Percentiles rank a stretch among this genome's conserved stretches.
These are phyloP conservation scores for Zaprionus kolodkinae DNA, from an alignment of 1,140 invertebrate species.

Conservation along the genomic window DNA sequence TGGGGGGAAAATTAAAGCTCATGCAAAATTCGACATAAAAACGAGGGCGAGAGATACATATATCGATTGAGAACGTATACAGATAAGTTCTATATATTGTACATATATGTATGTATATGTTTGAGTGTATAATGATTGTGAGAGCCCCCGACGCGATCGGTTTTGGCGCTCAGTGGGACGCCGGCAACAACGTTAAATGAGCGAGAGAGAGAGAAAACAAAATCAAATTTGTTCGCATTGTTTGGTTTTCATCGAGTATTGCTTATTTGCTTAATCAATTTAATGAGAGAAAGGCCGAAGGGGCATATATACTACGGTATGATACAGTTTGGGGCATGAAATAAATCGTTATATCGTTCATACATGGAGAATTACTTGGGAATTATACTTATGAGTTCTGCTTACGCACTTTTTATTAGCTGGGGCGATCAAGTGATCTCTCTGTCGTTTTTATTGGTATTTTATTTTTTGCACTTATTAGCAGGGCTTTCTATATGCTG, in stretches of 20 bases:
- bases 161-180: constrained; percentile 19
- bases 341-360: constrained; percentile 50
- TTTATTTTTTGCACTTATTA: constrained; percentile 18
- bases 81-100: constrained; percentile 17
- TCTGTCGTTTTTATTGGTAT: constrained; percentile 21
- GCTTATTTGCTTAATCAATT: constrained; percentile 54
- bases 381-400: constrained; percentile 34
- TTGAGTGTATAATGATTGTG: background rate
- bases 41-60: background rate
- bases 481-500: constrained; percentile 19
- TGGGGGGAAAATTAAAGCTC: constrained; percentile 8
- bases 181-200: constrained; percentile 27
- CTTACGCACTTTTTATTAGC: constrained; percentile 66
- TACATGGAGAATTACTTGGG: background rate
- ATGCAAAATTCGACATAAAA: constrained; percentile 23
- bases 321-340: constrained; percentile 44
- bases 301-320: constrained; percentile 29
- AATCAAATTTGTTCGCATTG: constrained; percentile 56
- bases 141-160: constrained; percentile 19
- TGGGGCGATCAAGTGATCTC: constrained; percentile 23
- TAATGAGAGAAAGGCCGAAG: constrained; percentile 2
- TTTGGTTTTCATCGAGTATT: constrained; percentile 60
- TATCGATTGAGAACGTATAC: constrained; percentile 9
- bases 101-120: background rate
- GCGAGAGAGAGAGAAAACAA: constrained; percentile 2